Evolutionary conservation across 2,888 invertebrate species (phyloP), one percentile per base, ranked within the genome.

Genomic region (Drosophila prolongata): DNA sequence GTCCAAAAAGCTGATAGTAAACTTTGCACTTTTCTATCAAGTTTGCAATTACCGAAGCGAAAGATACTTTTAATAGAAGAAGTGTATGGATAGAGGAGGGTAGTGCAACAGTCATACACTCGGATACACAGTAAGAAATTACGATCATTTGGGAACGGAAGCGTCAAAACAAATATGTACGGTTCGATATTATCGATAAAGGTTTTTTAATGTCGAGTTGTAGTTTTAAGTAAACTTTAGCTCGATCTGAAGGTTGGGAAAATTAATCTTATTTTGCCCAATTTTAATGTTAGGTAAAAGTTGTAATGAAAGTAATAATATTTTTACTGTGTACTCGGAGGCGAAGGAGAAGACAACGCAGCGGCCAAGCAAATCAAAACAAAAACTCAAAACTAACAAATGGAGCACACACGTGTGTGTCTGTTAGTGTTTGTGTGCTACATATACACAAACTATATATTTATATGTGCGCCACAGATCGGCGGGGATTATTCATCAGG

Each of bases 351-450:
- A 76, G 65, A 46, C 43, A 24, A 43, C 64, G 64, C 52, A 60
- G 69, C 87, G 72, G 62, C 74, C 70, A 87, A 81, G 66, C 70
- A 72, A 85, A 83, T 86, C 83, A 83, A 83, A 83, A 83, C 83
- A 83, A 88, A 87, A 88, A 82, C 86, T 69, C 68, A 79, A 75
- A 84, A 88, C 89, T 82, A 88, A 78, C 76, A 83, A 86, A 82
- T 62, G 75, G 88, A 85, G 66, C 77, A 78, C 68, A 75, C 58
- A 66, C 55, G 46, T 60, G 52, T 66, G 37, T 58, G 34, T 72
- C 19, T 40, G 56, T 19, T 40, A 19, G 54, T 35, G 19, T 16
- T 37, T 60, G 46, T 72, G 47, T 38, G 43, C 54, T 47, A 60
- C 30, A 54, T 52, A 56, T 38, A 57, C 43, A 72, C n/a, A 62